Evolutionary conservation across 2,888 invertebrate genomes (phyloP).

Genomic region (Plebejus argus): DNA sequence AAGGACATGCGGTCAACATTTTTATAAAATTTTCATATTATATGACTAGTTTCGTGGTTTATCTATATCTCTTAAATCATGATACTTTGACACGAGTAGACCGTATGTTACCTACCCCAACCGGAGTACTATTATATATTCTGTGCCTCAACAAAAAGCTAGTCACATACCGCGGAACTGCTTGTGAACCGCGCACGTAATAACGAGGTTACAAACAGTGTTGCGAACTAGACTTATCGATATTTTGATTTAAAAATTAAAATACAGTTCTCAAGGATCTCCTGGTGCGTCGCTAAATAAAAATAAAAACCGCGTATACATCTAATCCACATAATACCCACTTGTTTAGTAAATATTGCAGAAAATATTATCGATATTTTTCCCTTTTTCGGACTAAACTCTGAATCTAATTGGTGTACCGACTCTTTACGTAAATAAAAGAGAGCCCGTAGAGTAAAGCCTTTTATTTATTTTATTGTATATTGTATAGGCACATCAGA

Average conservation of each 20-base stretch:
- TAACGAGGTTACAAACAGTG: slow-evolving; percentile 3
- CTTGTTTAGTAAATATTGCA: background rate
- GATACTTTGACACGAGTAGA: too few species aligned
- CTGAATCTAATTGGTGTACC: too few species aligned
- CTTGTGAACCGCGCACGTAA: slow-evolving; percentile 2
- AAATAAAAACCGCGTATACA: too few species aligned
- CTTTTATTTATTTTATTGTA: background rate
- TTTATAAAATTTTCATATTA: too few species aligned
- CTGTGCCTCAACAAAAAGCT: slow-evolving; percentile 19
- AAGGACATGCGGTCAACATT: too few species aligned
- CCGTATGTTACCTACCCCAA: background rate
- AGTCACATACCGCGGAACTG: slow-evolving; percentile 16
- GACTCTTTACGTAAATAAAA: too few species aligned
- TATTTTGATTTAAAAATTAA: background rate
- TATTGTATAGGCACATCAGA: background rate
- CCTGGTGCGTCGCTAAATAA: too few species aligned
- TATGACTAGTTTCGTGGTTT: too few species aligned
- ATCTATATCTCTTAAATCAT: too few species aligned
- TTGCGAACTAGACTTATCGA: background rate
- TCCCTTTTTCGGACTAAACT: background rate
- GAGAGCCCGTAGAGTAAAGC: background rate
- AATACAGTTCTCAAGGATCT: too few species aligned
- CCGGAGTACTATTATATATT: too few species aligned
- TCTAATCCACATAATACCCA: background rate
- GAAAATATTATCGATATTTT: background rate